These are phyloP conservation scores for Myotis vivesi DNA, from an alignment of 2,797 vertebrate species.

Conservation along the genomic window DNA sequence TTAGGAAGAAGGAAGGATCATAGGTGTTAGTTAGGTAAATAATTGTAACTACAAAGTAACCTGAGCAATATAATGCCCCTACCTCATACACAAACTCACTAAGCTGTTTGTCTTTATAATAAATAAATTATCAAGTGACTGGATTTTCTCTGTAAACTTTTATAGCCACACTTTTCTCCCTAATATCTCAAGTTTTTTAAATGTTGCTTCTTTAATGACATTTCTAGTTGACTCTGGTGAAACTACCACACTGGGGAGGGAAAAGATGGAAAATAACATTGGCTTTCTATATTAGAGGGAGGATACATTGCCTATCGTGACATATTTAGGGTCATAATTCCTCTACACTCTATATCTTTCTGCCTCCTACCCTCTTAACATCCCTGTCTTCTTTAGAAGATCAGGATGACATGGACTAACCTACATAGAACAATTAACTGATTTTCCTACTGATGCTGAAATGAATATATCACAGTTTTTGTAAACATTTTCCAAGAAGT, in stretches of 20 bases:
- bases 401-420: neutral
- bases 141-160: neutral
- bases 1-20: neutral
- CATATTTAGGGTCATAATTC: neutral
- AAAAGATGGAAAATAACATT: neutral
- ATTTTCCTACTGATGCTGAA: neutral
- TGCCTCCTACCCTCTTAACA: neutral
- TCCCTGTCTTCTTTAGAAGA: neutral
- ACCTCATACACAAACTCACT: neutral
- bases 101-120: neutral
- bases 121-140: slow-evolving; percentile 8
- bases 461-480: neutral
- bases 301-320: neutral
- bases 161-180: neutral
- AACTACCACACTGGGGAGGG: neutral
- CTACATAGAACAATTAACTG: neutral
- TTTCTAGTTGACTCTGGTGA: neutral
- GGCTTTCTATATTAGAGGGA: neutral
- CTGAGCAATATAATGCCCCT: neutral
- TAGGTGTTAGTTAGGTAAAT: neutral
- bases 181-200: neutral
- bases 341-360: neutral
- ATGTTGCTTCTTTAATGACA: neutral
- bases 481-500: neutral
- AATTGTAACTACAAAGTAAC: neutral